Base-by-base conservation (phyloP, 2,888 invertebrate genomes). In the Aricia artaxerxes region DNA sequence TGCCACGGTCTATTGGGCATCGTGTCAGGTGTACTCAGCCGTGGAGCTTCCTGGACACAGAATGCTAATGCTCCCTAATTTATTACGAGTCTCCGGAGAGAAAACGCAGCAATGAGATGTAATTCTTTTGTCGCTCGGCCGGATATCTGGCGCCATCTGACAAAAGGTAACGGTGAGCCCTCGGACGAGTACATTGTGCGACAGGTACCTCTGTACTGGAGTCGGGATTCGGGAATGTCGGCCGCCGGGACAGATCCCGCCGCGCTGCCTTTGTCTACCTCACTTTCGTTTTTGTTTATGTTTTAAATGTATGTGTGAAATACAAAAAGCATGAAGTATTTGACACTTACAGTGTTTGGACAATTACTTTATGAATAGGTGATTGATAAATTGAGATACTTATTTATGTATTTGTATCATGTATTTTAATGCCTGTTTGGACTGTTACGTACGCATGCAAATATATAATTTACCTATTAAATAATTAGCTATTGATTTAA, bases 111-210 rank as follows among this genome's bases (percentile, higher is more conserved):
- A 40, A 75, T 24, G 75, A 75, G 44, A 24, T 24, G 44, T 44
- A 11, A 40, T 73, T 76, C 76, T 13, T 57, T 76, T 76, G 76
- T 75, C 24, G 13, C 69, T 38, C 13, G 13, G 13, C 76, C 76
- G 76, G 76, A 76, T 76, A 76, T 76, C 57, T 76, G 76, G 76
- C 76, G 76, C 76, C 76, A 76, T 16, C 13, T 35, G 16, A 76
- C 76, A 76, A 76, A 53, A 57, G 76, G 31, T 76, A 76, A 76
- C 76, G 76, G 76, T 57, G 57, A 57, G 57, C 16, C 57, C 49
- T 31, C 16, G 76, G 16, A 16, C 35, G 13, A 44, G 73, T 73
- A 73, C 73, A 73, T 44, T 73, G 44, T 73, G 44, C 44, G 76
- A 35, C 76, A 76, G 76, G 76, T 76, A 76, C 53, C 49, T 24